A percentile compares a stretch with the other conserved stretches of the same genome.
phyloP scores from a whole-genome alignment of 2,113 vertebrate genomes.

The Chionis minor region DNA sequence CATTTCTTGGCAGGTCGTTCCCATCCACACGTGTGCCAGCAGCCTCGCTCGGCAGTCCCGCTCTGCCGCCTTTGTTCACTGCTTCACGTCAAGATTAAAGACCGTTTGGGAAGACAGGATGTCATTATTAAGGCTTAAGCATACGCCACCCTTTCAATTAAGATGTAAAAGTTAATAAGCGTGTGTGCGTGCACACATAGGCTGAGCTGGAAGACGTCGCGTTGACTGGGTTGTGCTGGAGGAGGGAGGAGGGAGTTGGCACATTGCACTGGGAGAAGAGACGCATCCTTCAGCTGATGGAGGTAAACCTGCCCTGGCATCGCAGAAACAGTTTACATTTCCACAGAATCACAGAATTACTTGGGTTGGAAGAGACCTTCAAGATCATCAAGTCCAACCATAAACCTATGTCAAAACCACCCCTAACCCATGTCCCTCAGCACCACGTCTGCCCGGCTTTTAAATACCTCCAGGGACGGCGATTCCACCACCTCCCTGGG shows the following conservation, averaged over 20 bases:
- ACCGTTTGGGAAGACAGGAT: neutral
- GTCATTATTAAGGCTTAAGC: neutral
- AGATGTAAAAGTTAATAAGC: neutral
- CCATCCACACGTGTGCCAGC: fast-evolving
- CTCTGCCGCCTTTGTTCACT: neutral
- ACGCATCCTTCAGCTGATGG: neutral
- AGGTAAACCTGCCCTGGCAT: neutral
- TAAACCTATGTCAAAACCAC: too few species aligned
- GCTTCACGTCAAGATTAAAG: neutral
- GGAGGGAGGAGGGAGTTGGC: neutral
- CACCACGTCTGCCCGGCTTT: too few species aligned
- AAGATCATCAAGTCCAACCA: too few species aligned
- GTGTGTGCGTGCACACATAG: neutral
- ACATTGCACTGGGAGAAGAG: neutral
- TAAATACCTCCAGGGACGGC: too few species aligned
- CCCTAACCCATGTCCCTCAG: too few species aligned
- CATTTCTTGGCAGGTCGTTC: neutral
- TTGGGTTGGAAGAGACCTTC: too few species aligned
- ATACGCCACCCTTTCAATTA: neutral
- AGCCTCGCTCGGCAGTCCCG: fast-evolving
- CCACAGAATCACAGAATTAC: too few species aligned
- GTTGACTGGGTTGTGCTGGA: neutral
- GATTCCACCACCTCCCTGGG: too few species aligned
- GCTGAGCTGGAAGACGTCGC: neutral
- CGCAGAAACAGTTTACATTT: fast-evolving